Evolutionary conservation across 1,140 invertebrate genomes (phyloP).

Genomic region (Heliothis virescens): DNA sequence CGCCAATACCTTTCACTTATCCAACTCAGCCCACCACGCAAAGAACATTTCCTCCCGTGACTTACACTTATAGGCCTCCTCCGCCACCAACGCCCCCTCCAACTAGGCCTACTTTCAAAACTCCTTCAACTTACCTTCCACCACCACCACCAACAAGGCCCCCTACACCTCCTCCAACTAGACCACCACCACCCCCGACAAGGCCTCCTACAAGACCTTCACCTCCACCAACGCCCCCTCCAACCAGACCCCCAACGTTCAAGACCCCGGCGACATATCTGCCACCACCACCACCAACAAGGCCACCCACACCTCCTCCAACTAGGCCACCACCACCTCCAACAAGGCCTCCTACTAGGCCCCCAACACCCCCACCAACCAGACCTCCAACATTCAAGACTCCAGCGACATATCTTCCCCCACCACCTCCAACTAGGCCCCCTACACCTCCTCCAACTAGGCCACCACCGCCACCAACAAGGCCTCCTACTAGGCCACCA

Average conservation of each 20-base stretch:
- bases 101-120: slow-evolving; percentile 25
- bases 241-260: slow-evolving; percentile 36
- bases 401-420: slow-evolving; percentile 58
- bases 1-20: slow-evolving; percentile 25
- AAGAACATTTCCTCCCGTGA: slow-evolving; percentile 48
- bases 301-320: slow-evolving; percentile 61
- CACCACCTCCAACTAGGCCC: slow-evolving; percentile 33
- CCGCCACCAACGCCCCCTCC: slow-evolving; percentile 45
- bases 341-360: slow-evolving; percentile 41
- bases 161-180: slow-evolving; percentile 62
- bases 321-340: slow-evolving; percentile 56
- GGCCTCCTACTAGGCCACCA: slow-evolving; percentile 47
- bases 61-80: slow-evolving; percentile 41
- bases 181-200: slow-evolving; percentile 54
- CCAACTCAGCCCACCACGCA: slow-evolving; percentile 34
- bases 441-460: slow-evolving; percentile 40
- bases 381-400: slow-evolving; percentile 29
- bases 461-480: slow-evolving; percentile 41
- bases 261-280: slow-evolving; percentile 46
- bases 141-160: slow-evolving; percentile 48
- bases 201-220: slow-evolving; percentile 38
- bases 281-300: slow-evolving; percentile 53
- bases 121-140: slow-evolving; percentile 46
- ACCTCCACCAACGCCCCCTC: slow-evolving; percentile 16
- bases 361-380: slow-evolving; percentile 46